phyloP scores from a whole-genome alignment of 1,140 invertebrate species.

The Neotoxoptera formosana region DNA sequence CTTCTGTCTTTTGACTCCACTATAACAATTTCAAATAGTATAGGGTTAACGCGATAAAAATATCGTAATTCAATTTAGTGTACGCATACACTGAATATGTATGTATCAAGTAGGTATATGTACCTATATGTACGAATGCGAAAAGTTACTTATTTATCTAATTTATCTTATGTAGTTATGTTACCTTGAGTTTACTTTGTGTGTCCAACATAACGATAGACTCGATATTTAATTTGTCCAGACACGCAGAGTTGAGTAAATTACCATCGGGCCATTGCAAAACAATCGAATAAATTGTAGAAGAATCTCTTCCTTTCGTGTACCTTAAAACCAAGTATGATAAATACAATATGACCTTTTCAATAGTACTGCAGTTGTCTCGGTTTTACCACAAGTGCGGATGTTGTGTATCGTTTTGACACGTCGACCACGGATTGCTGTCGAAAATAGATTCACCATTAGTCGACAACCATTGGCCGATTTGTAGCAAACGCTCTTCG shows the following conservation, averaged over 20 bases:
- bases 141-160: neutral
- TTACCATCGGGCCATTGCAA: conserved; percentile 27
- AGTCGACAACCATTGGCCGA: conserved; percentile 79
- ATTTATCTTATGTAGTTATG: no score
- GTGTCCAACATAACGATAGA: conserved; percentile 51
- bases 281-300: conserved; percentile 38
- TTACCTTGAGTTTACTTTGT: conserved; percentile 24
- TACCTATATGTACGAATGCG: neutral
- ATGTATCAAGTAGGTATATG: neutral
- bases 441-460: conserved; percentile 92
- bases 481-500: conserved; percentile 80
- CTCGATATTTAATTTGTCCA: conserved; percentile 16
- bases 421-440: conserved; percentile 74
- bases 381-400: conserved; percentile 74
- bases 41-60: neutral
- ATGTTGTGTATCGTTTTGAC: conserved; percentile 84
- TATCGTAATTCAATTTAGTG: neutral
- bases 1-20: conserved; percentile 28
- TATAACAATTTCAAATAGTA: neutral
- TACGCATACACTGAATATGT: neutral
- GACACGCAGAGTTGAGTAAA: conserved; percentile 20
- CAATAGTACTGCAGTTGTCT: neutral
- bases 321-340: conserved; percentile 44
- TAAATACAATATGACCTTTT: neutral
- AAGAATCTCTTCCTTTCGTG: neutral